Conservation (phyloP, 2,113 vertebrate genomes). For the Prinia subflava region DNA sequence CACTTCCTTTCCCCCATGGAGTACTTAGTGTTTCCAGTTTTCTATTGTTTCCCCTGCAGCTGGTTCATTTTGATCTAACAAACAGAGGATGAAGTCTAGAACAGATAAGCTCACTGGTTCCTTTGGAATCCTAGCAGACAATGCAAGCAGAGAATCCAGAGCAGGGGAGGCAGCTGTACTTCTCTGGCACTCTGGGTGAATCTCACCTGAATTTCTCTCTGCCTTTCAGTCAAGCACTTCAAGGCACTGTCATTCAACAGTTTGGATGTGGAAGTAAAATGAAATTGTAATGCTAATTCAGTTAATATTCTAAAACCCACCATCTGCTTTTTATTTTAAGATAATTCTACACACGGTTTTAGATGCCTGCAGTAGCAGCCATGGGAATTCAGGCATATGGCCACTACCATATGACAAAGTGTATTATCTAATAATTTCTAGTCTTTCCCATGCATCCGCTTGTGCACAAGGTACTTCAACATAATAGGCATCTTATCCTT, state of each 20-base stretch:
- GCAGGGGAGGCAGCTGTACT: not conserved
- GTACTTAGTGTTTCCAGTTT: not conserved
- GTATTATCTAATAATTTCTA: not conserved
- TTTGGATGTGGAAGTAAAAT: not conserved
- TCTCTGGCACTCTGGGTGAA: not conserved
- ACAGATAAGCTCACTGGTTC: not conserved
- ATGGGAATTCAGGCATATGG: not conserved
- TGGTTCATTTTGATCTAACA: not conserved
- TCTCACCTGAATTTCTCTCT: not conserved
- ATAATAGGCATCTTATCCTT: not conserved
- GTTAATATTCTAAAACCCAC: not conserved
- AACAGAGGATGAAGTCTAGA: not conserved
- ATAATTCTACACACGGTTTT: not conserved
- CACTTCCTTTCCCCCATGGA: not conserved
- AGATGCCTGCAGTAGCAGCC: not conserved
- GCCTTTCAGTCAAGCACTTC: not conserved
- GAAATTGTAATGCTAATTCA: not conserved
- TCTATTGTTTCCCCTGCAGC: accelerated
- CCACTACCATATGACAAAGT: not conserved
- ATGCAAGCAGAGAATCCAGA: not conserved
- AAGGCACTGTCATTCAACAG: not conserved
- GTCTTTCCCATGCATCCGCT: not conserved
- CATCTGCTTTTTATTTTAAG: constrained; percentile 5
- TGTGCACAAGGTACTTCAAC: not conserved
- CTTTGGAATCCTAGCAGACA: not conserved